Percentiles rank a stretch among this genome's conserved stretches.
Evolutionary conservation across 2,797 vertebrate genomes (phyloP).

Genomic region (Scleropages formosus): DNA sequence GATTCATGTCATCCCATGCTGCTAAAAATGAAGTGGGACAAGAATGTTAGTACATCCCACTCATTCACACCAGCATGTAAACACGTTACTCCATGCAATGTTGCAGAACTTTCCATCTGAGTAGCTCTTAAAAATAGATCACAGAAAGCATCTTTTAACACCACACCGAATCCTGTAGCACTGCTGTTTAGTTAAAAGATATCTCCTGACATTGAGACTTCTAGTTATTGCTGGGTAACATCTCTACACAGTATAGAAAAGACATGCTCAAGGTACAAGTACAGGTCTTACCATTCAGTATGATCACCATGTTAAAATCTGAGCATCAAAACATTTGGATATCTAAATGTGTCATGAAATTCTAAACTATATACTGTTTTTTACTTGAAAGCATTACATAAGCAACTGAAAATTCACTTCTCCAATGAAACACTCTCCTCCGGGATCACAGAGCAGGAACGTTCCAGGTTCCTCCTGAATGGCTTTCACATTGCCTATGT

Average conservation of each 20-base stretch:
- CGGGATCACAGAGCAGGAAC: no score
- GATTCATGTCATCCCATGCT: neutral
- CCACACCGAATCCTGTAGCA: neutral
- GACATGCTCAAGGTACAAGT: neutral
- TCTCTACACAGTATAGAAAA: neutral
- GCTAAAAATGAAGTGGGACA: neutral
- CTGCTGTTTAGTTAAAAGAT: neutral
- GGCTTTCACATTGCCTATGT: no score
- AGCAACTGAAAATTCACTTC: no score
- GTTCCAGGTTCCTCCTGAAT: no score
- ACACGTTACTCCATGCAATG: constrained; percentile 9
- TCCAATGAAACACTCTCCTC: no score
- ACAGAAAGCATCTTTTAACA: constrained; percentile 29
- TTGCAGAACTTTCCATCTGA: constrained; percentile 28
- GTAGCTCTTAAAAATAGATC: constrained; percentile 27
- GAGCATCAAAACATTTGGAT: no score
- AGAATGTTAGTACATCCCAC: neutral
- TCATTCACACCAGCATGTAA: constrained; percentile 4
- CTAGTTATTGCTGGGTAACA: neutral
- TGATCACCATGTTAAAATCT: no score
- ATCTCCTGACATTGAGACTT: neutral
- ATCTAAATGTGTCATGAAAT: no score
- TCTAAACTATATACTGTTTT: no score
- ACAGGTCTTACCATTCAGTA: no score
- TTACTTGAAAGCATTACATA: no score